Base-by-base conservation (phyloP, 2,113 vertebrate genomes). In the Motacilla tschutschensis region DNA sequence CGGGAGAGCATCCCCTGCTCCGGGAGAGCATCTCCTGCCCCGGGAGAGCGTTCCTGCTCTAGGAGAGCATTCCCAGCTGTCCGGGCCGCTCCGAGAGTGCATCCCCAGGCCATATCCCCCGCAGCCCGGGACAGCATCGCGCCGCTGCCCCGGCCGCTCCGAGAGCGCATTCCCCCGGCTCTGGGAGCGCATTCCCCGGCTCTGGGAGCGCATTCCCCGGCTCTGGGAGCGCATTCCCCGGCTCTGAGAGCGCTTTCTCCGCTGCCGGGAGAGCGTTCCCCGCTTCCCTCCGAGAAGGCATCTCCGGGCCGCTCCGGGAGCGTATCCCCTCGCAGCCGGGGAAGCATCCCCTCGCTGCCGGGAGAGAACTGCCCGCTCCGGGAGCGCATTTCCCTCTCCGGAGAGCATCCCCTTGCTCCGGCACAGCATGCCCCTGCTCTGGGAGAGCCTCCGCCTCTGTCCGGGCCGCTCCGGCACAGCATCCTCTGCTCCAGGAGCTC, bases 1-100 rank as follows among this genome's bases (percentile, higher is more conserved):
- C 3, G 1, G 50, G 38, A 44, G 38, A 43, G 58, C 38, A 35
- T 11, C 1, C 6, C 21, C 35, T 17, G 17, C 13, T 10, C 53
- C 28, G 1, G 35, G 55, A 74, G 12, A 6, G 31, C 36, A 29
- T 14, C 3, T 24, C 12, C 17, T 0, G 15, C 10, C 4, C 22
- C 10, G 0, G 35, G 13, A 41, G 13, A 7, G 17, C 48, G 17
- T 28, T 1, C 26, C 9, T 17, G 28, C 10, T 8, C 10, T 4
- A 1, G 50, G 17, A 51, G 50, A 29, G 28, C 59, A 28, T 12
- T 4, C 41, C 29, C n/a, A n/a, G n/a, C n/a, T n/a, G n/a, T n/a
- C n/a, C n/a, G n/a, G n/a, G n/a, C n/a, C n/a, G n/a, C n/a, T n/a
- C n/a, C 8, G 5, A 24, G 29, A 41, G 38, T 5, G 6, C 44